Base-by-base conservation (phyloP, 2,888 invertebrate species). In the Mythimna loreyi region DNA sequence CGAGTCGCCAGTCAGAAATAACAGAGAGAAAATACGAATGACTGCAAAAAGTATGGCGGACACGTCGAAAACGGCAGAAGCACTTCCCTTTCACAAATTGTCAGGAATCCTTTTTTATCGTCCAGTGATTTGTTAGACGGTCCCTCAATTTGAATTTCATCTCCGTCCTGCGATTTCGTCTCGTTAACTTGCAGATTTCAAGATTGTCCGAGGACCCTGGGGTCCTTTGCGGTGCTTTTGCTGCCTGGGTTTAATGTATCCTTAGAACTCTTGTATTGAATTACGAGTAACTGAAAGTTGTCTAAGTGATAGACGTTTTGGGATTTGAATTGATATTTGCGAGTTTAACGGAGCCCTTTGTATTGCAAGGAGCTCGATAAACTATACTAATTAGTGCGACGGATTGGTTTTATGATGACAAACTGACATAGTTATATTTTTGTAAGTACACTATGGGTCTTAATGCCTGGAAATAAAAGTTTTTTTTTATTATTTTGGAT, bases 91-190 rank as follows among this genome's bases (percentile, higher is more conserved):
- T 57, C 72, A 75, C 81, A 80, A 85, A 84, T 83, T 78, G 82
- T 80, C 66, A 72, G 67, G 70, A 74, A 72, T 77, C 76, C 68
- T 71, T 85, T 85, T 84, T 86, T 82, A 83, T 82, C 75, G 80
- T 79, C 76, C 64, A 72, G 82, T 78, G 83, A 85, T 86, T 86
- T 85, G 86, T 82, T 58, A 59, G 75, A 75, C 61, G 82, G 76
- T 79, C 79, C 70, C 78, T 57, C 71, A 63, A 82, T 85, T 82
- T 84, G 84, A 84, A 85, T 85, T 82, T 85, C 79, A 72, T 63
- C 56, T 40, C 52, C 69, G 66, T 63, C 71, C 59, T 70, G 56
- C 74, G 63, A 78, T 75, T 75, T 69, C 73, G 58, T 79, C 80
- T 81, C 81, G 80, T 77, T 81, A 85, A 83, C 81, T 84, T 82